Evolutionary conservation across 1,140 invertebrate species (phyloP).

Genomic region (Drosophila ironensis): DNA sequence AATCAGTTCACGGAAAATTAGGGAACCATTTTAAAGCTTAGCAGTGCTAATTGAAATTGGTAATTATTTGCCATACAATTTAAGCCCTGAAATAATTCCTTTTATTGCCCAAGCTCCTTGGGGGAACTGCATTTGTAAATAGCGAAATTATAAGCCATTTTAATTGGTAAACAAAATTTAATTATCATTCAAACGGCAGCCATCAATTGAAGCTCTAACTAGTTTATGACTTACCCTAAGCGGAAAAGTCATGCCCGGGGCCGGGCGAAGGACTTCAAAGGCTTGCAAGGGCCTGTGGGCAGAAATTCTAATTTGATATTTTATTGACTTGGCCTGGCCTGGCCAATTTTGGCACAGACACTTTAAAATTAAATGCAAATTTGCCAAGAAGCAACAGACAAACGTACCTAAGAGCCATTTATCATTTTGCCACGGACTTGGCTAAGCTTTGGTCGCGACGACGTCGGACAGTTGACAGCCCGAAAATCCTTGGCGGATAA

Average conservation of each 20-base stretch:
- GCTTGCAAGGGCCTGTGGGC: slow-evolving; percentile 32
- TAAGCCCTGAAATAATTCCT: background rate
- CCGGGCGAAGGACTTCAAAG: slow-evolving; percentile 44
- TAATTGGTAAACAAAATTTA: slow-evolving; percentile 17
- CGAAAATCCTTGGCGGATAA: slow-evolving; percentile 12
- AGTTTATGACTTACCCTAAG: slow-evolving; percentile 37
- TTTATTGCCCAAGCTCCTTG: background rate
- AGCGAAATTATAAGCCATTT: slow-evolving; percentile 2
- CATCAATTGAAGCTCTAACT: slow-evolving; percentile 14
- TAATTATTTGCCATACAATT: background rate
- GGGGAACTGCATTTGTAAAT: background rate
- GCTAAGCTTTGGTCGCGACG: slow-evolving; percentile 30
- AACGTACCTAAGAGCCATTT: slow-evolving; percentile 29
- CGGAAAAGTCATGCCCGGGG: slow-evolving; percentile 7
- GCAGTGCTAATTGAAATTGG: background rate
- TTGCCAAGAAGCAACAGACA: slow-evolving; percentile 40
- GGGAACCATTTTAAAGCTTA: background rate
- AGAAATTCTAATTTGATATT: slow-evolving; percentile 55
- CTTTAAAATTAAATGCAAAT: slow-evolving; percentile 61
- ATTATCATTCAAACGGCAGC: slow-evolving; percentile 27
- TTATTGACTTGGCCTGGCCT: slow-evolving; percentile 49
- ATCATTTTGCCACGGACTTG: slow-evolving; percentile 29
- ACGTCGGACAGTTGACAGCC: slow-evolving; percentile 30
- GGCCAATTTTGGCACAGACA: slow-evolving; percentile 14
- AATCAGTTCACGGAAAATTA: background rate